phyloP scores from a whole-genome alignment of 2,797 vertebrate species.

The Pantherophis vulpinus region DNA sequence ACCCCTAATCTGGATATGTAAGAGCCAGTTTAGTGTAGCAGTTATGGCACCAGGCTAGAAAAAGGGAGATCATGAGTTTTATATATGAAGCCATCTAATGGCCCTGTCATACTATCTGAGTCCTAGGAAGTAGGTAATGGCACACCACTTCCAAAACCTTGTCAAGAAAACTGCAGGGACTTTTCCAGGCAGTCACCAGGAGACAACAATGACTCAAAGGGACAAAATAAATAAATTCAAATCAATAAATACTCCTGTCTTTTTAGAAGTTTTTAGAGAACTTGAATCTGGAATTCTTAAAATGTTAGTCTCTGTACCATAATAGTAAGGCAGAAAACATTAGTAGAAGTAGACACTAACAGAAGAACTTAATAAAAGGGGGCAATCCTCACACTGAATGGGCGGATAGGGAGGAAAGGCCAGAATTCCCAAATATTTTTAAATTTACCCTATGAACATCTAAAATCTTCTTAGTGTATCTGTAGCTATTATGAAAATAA shows the following conservation, averaged over 20 bases:
- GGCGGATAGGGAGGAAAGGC: too few relatives aligned
- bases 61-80: neutral
- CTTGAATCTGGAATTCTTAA: neutral
- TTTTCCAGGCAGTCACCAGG: neutral
- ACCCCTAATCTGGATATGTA: neutral
- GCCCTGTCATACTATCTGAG: neutral
- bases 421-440: neutral
- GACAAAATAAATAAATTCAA: neutral
- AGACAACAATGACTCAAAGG: neutral
- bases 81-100: neutral
- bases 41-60: neutral
- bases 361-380: neutral
- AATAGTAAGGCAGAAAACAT: neutral
- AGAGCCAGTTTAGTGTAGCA: neutral
- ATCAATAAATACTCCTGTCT: neutral
- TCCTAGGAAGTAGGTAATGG: neutral
- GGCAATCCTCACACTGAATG: neutral
- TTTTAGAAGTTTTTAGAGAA: neutral
- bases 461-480: neutral
- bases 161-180: neutral
- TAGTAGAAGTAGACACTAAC: neutral
- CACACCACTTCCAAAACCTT: neutral
- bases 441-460: neutral
- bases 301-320: neutral
- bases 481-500: neutral